These are phyloP conservation scores for Nesometra sesokonis DNA, from an alignment of 35 echinoderm and acorn worm genomes.

Conservation along the genomic window DNA sequence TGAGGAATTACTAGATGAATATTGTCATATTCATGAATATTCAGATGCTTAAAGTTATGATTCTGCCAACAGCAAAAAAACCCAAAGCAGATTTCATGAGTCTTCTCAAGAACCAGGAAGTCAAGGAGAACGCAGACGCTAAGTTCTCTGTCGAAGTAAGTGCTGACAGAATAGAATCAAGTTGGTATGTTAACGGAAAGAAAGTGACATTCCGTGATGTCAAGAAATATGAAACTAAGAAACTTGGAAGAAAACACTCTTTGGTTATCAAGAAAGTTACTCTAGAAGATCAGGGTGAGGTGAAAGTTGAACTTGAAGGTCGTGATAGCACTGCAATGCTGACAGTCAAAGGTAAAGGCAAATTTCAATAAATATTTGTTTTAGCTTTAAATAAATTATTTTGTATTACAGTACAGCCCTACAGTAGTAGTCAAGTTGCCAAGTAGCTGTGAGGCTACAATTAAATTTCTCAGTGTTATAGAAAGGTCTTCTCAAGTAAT, in stretches of 20 bases:
- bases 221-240: conserved; percentile 72
- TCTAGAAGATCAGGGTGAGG: conserved; percentile 46
- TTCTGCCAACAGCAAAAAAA: conserved; percentile 41
- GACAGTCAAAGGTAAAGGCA: conserved; percentile 72
- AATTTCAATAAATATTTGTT: too few relatives aligned
- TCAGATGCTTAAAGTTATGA: background rate
- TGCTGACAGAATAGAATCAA: conserved; percentile 47
- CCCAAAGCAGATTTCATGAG: conserved; percentile 84
- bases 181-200: conserved; percentile 64
- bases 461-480: too few relatives aligned
- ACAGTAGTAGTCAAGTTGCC: too few relatives aligned
- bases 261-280: conserved; percentile 72
- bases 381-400: too few relatives aligned
- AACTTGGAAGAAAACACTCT: conserved; percentile 50
- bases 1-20: too few relatives aligned
- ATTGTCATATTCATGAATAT: background rate
- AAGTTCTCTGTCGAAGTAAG: conserved; percentile 65
- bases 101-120: conserved; percentile 68
- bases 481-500: too few relatives aligned
- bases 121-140: conserved; percentile 60
- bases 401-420: too few relatives aligned
- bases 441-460: too few relatives aligned
- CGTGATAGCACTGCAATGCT: conserved; percentile 48
- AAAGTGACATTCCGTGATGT: conserved; percentile 37
- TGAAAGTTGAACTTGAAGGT: background rate